Evolutionary conservation across 2,888 invertebrate genomes (phyloP).

Genomic region (Polyploca ridens): DNA sequence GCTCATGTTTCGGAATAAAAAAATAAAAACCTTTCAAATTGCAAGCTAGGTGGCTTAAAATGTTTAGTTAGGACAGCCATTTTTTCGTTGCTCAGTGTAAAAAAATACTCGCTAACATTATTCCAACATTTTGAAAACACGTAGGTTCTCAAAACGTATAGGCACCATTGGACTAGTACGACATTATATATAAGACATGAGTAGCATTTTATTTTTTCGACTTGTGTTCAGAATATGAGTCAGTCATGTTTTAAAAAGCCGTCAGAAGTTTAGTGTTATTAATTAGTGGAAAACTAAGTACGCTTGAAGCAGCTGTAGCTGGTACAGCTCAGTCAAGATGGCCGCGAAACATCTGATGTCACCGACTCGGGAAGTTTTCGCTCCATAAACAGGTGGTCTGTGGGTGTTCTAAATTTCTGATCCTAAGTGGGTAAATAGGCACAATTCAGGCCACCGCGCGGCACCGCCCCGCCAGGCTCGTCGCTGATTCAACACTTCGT

Average conservation of each 20-base stretch:
- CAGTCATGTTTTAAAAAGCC: background rate
- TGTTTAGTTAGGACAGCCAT: constrained; percentile 41
- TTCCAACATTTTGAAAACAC: background rate
- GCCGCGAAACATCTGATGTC: constrained; percentile 57
- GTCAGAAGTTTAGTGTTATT: background rate
- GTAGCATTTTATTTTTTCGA: background rate
- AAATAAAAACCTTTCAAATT: constrained; percentile 40
- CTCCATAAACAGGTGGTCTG: constrained; percentile 74
- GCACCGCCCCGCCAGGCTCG: constrained; percentile 40
- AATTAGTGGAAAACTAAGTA: background rate
- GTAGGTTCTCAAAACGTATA: too few relatives aligned
- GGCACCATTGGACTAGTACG: too few relatives aligned
- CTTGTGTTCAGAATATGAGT: background rate
- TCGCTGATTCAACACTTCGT: constrained; percentile 82
- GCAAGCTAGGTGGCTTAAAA: constrained; percentile 31
- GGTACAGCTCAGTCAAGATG: constrained; percentile 31
- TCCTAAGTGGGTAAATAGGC: constrained; percentile 79
- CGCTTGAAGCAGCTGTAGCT: background rate
- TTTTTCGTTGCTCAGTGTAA: constrained; percentile 20
- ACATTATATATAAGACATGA: too few relatives aligned
- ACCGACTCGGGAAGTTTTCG: constrained; percentile 52
- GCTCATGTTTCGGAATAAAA: constrained; percentile 34
- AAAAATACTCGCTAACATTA: background rate
- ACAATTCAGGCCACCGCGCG: constrained; percentile 74
- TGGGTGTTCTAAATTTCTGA: constrained; percentile 69